phyloP scores from a whole-genome alignment of 2,888 invertebrate genomes.

The Chymomyza fuscimana region DNA sequence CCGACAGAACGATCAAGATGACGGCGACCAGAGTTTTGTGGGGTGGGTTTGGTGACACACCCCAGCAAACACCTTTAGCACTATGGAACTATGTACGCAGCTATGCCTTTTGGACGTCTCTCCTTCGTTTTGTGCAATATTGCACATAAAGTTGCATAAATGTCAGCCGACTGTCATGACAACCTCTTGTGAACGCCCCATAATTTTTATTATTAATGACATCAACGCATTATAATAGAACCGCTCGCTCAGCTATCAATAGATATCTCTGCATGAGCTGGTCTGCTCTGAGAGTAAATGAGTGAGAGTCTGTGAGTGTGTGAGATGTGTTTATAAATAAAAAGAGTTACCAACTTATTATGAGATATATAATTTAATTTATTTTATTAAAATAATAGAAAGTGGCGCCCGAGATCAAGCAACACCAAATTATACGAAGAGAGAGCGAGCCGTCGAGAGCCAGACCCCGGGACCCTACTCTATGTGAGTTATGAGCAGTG shows the following conservation, averaged over 20 bases:
- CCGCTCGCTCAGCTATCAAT: background rate
- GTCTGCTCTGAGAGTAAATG: no score
- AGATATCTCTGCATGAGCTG: no score
- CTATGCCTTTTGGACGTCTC: background rate
- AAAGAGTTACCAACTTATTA: no score
- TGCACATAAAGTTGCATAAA: constrained; percentile 69
- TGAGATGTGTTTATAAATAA: background rate
- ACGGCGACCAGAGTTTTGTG: constrained; percentile 19
- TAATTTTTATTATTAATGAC: constrained; percentile 70
- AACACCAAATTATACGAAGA: no score
- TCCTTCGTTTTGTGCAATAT: constrained; percentile 25
- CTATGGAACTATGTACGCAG: background rate
- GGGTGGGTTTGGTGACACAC: constrained; percentile 50
- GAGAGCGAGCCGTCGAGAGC: no score
- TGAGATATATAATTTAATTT: no score
- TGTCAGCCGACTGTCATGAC: constrained; percentile 71
- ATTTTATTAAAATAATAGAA: no score
- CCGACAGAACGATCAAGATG: constrained; percentile 13
- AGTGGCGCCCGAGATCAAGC: no score
- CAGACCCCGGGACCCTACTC: no score
- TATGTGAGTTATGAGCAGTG: no score
- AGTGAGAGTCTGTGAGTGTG: background rate
- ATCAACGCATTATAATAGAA: constrained; percentile 49
- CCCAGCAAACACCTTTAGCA: constrained; percentile 2
- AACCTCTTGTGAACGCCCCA: constrained; percentile 73